phyloP scores from a whole-genome alignment of 2,113 vertebrate species.

The Mellivora capensis region DNA sequence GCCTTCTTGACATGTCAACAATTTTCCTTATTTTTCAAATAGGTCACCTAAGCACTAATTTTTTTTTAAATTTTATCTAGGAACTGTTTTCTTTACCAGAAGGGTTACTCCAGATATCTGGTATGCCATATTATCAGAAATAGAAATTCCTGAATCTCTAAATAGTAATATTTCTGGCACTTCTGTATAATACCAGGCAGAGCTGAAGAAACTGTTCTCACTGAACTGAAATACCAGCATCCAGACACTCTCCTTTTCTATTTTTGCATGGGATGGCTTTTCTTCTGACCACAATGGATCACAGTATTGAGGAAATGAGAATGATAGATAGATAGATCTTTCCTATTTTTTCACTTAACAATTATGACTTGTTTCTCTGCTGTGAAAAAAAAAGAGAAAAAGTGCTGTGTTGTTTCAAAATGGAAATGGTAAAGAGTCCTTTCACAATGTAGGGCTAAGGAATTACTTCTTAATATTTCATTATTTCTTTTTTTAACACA shows the following conservation, averaged over 20 bases:
- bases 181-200: background rate
- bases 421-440: background rate
- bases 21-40: background rate
- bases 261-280: background rate
- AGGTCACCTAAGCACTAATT: background rate
- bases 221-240: slow-evolving; percentile 36
- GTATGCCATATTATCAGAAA: background rate
- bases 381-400: slow-evolving; percentile 16
- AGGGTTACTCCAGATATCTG: background rate
- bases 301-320: background rate
- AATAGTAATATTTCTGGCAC: background rate
- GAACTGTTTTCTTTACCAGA: background rate
- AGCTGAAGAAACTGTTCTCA: background rate
- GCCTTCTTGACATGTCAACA: background rate
- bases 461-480: slow-evolving; percentile 23
- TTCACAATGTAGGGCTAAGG: background rate
- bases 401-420: background rate
- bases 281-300: background rate
- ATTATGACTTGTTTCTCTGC: background rate
- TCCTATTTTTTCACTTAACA: background rate
- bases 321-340: background rate
- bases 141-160: slow-evolving; percentile 21
- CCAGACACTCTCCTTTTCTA: background rate
- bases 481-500: background rate
- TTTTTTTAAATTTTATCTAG: background rate